These are phyloP conservation scores for Iselma pallidipennis DNA, from an alignment of 2,888 invertebrate species.

Conservation along the genomic window DNA sequence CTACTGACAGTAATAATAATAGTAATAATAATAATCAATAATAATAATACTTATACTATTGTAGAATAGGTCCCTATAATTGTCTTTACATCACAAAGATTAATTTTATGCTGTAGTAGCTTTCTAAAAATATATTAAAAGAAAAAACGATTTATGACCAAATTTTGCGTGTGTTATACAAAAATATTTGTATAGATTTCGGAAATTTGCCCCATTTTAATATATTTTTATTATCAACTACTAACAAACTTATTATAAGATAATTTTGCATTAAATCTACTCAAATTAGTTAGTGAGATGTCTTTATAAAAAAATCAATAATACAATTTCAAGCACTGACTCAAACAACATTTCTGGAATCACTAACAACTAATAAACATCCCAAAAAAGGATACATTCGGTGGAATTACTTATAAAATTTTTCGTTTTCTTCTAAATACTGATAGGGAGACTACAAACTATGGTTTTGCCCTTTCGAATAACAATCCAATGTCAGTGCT, in stretches of 20 bases:
- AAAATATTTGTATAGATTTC: conserved; percentile 24
- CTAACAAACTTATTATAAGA: conserved; percentile 19
- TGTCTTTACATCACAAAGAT: conserved; percentile 48
- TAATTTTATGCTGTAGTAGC: conserved; percentile 24
- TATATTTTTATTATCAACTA: conserved; percentile 21
- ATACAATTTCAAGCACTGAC: background rate
- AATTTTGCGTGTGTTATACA: conserved; percentile 21
- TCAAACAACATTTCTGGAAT: background rate
- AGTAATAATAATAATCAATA: conserved; percentile 7
- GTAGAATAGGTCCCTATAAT: conserved; percentile 48
- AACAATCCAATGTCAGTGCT: conserved; percentile 46
- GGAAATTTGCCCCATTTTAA: conserved; percentile 1
- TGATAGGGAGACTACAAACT: background rate
- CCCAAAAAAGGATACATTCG: background rate
- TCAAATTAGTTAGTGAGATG: background rate
- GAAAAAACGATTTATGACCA: too few species aligned
- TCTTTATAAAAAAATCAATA: background rate
- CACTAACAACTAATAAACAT: background rate
- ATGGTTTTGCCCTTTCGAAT: too few species aligned
- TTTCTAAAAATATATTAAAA: conserved; percentile 26
- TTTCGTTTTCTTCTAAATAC: too few species aligned
- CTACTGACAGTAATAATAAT: conserved; percentile 5
- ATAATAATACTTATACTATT: conserved; percentile 37
- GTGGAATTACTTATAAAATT: background rate
- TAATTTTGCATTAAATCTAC: background rate